phyloP scores from a whole-genome alignment of 2,113 vertebrate genomes.

The Triplophysa tibetana region DNA sequence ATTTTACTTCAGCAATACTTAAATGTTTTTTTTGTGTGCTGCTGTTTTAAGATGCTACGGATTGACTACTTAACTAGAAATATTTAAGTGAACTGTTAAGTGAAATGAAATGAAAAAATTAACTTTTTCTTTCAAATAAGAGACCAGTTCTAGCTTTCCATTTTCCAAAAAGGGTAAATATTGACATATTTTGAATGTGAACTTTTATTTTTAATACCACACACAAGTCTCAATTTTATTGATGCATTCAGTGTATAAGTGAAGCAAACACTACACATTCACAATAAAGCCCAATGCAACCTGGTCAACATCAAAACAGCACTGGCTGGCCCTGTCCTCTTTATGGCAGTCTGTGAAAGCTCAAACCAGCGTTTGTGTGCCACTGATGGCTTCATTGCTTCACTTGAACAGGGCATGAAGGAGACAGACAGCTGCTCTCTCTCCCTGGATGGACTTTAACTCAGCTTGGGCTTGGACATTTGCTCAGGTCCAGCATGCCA shows the following conservation, averaged over 20 bases:
- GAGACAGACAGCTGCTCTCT: constrained; percentile 51
- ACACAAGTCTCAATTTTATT: background rate
- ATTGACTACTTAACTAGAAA: background rate
- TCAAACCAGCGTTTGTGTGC: background rate
- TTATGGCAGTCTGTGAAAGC: background rate
- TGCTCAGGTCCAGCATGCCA: constrained; percentile 61
- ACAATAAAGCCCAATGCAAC: background rate
- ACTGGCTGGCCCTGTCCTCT: background rate
- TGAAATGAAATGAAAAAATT: no score
- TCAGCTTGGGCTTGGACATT: constrained; percentile 51
- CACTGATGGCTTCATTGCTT: constrained; percentile 56
- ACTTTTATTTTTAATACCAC: no score
- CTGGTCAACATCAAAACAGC: background rate
- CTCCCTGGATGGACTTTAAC: constrained; percentile 50
- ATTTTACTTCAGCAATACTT: background rate
- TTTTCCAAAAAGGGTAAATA: no score
- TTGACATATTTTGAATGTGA: no score
- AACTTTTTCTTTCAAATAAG: no score
- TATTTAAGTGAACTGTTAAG: background rate
- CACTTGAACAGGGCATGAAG: constrained; percentile 61
- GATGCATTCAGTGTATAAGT: background rate
- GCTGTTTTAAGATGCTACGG: background rate
- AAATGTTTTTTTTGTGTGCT: background rate
- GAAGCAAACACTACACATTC: background rate
- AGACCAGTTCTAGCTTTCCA: no score